Base-by-base conservation (phyloP, 1,140 invertebrate genomes). In the Rhyzopertha dominica region DNA sequence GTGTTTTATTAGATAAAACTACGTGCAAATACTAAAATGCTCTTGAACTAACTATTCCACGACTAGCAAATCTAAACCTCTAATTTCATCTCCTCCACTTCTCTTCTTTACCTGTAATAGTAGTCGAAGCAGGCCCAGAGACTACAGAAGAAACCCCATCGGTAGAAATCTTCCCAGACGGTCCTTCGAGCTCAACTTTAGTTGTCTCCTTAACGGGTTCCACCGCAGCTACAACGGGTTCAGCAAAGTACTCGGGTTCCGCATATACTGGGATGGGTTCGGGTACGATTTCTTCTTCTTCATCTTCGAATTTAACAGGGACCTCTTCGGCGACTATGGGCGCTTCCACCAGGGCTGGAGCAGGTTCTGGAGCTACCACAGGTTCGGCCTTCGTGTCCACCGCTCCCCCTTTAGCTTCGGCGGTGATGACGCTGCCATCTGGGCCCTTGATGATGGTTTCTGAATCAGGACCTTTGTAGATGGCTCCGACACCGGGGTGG, bases 361-460 rank as follows among this genome's bases (percentile, higher is more conserved):
- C 17, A 14, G 26, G 16, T 25, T 24, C 37, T 23, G 13, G 4
- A 13, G 10, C 16, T 16, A 16, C 30, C 4, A 17, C 37, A 30
- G 12, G 12, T 3, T 13, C 8, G n/a, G 28, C 24, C 10, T 18
- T 37, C 30, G 35, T 36, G n/a, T 17, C 42, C 8, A 51, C 39
- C 1, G 22, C 19, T 7, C 48, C 52, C 12, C 52, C 52, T 13
- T 38, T 35, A 13, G 44, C 43, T 34, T 50, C 36, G 5, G 46
- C 23, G 17, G 26, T 54, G 16, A 54, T 51, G 2, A 51, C 37
- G 18, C 43, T 46, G 10, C 52, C 52, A 36, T 54, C 52, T 23
- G 52, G 52, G 9, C 52, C 52, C 41, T 54, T 38, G 17, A 54
- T 54, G 13, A 54, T 54, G 1, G 52, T 54, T 28, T 45, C 43